These are phyloP conservation scores for Actinostola sp. DNA, from an alignment of 92 coral and sea anemone genomes.

Conservation along the genomic window DNA sequence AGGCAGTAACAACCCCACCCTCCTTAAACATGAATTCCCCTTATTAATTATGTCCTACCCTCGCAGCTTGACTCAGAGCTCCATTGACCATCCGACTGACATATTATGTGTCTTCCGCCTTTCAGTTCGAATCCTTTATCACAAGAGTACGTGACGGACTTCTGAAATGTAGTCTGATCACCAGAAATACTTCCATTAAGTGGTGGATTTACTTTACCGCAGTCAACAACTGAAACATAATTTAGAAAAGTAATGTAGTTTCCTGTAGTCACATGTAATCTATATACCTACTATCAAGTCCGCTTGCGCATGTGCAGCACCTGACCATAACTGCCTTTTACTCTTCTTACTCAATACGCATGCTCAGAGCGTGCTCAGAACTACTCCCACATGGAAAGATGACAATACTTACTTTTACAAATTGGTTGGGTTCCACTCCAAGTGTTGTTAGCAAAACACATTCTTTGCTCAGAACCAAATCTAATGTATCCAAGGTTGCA, in stretches of 20 bases:
- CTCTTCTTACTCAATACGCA: neutral
- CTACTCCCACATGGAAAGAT: neutral
- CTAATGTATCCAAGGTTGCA: slow-evolving; percentile 77
- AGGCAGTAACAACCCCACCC: too few species aligned
- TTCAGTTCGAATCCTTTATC: slow-evolving; percentile 54
- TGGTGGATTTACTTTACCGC: slow-evolving; percentile 31
- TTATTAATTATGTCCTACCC: slow-evolving; percentile 23
- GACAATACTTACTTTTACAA: slow-evolving; percentile 57
- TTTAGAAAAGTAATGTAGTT: neutral
- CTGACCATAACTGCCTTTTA: too few species aligned
- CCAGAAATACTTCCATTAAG: slow-evolving; percentile 43
- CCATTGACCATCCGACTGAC: slow-evolving; percentile 65
- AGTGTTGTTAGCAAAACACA: slow-evolving; percentile 74
- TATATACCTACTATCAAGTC: neutral
- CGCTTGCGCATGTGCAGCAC: too few species aligned
- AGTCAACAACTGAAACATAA: slow-evolving; percentile 47
- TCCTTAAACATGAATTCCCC: neutral
- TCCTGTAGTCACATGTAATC: neutral
- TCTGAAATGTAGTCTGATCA: slow-evolving; percentile 50
- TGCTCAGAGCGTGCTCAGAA: neutral
- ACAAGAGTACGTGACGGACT: slow-evolving; percentile 41
- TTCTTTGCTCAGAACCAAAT: slow-evolving; percentile 66
- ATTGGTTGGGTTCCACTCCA: slow-evolving; percentile 87
- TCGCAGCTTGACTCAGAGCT: slow-evolving; percentile 44
- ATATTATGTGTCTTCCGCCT: slow-evolving; percentile 36